Conservation (phyloP, 2,797 vertebrate genomes). For the Malurus leucopterus region DNA sequence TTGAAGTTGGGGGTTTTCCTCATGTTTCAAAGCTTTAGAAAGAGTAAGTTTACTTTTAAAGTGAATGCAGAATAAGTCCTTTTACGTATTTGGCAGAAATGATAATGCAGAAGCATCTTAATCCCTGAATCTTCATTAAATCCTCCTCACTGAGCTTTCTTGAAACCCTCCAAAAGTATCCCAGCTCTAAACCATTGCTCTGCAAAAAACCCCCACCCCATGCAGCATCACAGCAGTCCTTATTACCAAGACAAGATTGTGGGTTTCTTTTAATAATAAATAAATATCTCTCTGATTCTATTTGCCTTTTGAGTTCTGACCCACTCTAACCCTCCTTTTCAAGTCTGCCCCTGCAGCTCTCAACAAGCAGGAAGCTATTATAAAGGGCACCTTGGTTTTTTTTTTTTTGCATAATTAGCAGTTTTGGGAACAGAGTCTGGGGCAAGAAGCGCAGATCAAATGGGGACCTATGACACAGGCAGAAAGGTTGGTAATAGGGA, state of each 20-base stretch:
- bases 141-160: not conserved
- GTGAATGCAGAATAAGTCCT: not conserved
- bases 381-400: not conserved
- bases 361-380: not conserved
- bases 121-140: not conserved
- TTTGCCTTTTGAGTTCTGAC: not conserved
- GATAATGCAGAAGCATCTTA: not conserved
- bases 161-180: not conserved
- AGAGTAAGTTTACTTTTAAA: not conserved
- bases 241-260: accelerated
- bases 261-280: not conserved
- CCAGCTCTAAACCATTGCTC: not conserved
- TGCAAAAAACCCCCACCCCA: not conserved
- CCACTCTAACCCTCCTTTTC: not conserved
- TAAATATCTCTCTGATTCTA: not conserved
- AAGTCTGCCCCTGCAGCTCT: not conserved
- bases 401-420: not conserved
- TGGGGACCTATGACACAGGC: not conserved
- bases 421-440: not conserved
- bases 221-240: not conserved
- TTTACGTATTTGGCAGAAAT: not conserved
- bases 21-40: not conserved
- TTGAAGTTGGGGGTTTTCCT: not conserved
- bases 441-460: not conserved
- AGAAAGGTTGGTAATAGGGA: not conserved